A percentile compares a stretch with the other conserved stretches of the same genome.
phyloP scores from a whole-genome alignment of 2,113 vertebrate genomes.

The Hiodon tergisus region DNA sequence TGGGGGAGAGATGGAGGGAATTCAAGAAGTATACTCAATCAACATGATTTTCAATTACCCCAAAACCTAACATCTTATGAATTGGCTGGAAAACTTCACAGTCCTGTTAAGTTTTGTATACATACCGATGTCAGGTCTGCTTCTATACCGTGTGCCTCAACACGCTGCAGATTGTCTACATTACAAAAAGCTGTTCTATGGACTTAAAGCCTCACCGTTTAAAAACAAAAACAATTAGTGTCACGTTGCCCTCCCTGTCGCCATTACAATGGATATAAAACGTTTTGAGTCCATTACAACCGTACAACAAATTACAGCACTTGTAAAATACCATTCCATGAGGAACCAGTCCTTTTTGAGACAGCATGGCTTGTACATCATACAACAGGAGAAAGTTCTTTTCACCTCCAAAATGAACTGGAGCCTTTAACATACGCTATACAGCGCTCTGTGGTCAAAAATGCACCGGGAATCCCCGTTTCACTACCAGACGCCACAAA shows the following conservation, averaged over 20 bases:
- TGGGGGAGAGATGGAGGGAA: background rate
- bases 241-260: background rate
- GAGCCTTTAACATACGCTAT: background rate
- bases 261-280: constrained; percentile 2
- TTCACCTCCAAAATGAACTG: background rate
- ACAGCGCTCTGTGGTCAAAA: no score
- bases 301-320: constrained; percentile 7
- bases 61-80: background rate
- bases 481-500: background rate
- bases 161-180: constrained; percentile 19
- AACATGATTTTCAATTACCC: background rate
- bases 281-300: background rate
- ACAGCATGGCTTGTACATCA: constrained; percentile 8
- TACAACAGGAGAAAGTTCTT: background rate
- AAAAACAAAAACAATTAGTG: background rate
- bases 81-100: background rate
- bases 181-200: constrained; percentile 19
- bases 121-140: constrained; percentile 11
- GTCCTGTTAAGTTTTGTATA: constrained; percentile 5
- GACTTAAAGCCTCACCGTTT: constrained; percentile 20
- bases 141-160: constrained; percentile 12
- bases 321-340: background rate
- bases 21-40: constrained; percentile 7
- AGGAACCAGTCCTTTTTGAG: constrained; percentile 5
- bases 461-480: background rate